A percentile compares a stretch with the other conserved stretches of the same genome.
phyloP scores from a whole-genome alignment of 2,888 invertebrate species.

The Ormyrus labotus region DNA sequence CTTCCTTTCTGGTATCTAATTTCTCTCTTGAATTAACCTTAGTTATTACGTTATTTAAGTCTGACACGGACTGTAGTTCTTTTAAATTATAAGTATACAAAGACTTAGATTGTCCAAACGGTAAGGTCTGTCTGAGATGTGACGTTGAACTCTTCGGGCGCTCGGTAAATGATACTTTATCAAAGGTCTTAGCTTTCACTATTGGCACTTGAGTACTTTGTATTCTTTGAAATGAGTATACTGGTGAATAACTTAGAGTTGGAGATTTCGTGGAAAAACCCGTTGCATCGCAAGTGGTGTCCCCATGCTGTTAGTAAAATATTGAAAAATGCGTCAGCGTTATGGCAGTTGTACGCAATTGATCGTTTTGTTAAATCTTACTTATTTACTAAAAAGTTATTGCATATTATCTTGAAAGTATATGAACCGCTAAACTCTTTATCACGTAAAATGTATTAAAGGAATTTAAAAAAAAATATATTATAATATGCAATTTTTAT shows the following conservation, averaged over 20 bases:
- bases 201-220: conserved; percentile 64
- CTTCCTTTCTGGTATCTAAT: conserved; percentile 62
- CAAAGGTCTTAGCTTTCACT: conserved; percentile 62
- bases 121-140: conserved; percentile 63
- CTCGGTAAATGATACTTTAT: conserved; percentile 62
- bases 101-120: conserved; percentile 61
- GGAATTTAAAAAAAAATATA: not conserved
- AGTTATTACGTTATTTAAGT: conserved; percentile 61
- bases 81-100: conserved; percentile 68
- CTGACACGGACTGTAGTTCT: conserved; percentile 67
- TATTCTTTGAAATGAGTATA: conserved; percentile 64
- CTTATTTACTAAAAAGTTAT: too few species aligned
- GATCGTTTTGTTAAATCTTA: conserved; percentile 9
- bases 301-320: conserved; percentile 82
- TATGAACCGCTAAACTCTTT: too few species aligned
- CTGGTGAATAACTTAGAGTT: conserved; percentile 66
- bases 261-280: conserved; percentile 64
- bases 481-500: not conserved
- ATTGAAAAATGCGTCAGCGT: conserved; percentile 62
- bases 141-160: conserved; percentile 60
- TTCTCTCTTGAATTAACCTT: conserved; percentile 61
- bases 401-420: too few species aligned
- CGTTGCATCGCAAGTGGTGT: conserved; percentile 68
- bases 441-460: too few species aligned
- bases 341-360: conserved; percentile 11